Base-by-base conservation (phyloP, 1,140 invertebrate genomes). In the Chironomus striatipennis region DNA sequence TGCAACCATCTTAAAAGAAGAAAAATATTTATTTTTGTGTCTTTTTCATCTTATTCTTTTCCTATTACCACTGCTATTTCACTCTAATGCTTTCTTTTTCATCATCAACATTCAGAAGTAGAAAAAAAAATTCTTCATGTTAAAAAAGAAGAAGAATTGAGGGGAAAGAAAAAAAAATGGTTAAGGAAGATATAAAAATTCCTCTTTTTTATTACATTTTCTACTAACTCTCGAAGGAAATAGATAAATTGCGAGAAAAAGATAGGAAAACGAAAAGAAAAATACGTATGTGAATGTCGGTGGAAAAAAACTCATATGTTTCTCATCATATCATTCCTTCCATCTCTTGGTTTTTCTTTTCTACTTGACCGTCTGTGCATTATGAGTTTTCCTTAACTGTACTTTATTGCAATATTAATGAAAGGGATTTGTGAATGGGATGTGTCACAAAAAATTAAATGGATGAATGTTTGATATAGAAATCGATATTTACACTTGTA, bases 21-120 rank as follows among this genome's bases (percentile, higher is more conserved):
- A 18, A 67, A 70, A 70, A 70, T 70, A 70, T 70, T 70, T 70
- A 21, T 70, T 70, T 70, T 70, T 21, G n/a, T 70, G 18, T 70
- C 18, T 70, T 70, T 70, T 21, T 15, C 12, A n/a, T 57, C 47
- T 15, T 47, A 10, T 57, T 57, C 47, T 57, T n/a, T 15, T 12
- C 43, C n/a, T 57, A n/a, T 15, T 57, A 57, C 47, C 12, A 57
- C 43, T 34, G 47, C 43, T 47, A 34, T 34, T 34, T 47, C 43
- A 47, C 7, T n/a, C 47, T 57, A 57, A 15, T 15, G n/a, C n/a
- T 47, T 15, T 57, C 47, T n/a, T n/a, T n/a, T n/a, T 57, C 47
- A 15, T 57, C 47, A 15, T 57, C 47, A n/a, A 12, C 47, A 57
- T 57, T 34, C 8, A 57, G 47, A 57, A 47, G 15, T 47, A 12